Base-by-base conservation (phyloP, 2,888 invertebrate genomes). In the Malachius bipustulatus region DNA sequence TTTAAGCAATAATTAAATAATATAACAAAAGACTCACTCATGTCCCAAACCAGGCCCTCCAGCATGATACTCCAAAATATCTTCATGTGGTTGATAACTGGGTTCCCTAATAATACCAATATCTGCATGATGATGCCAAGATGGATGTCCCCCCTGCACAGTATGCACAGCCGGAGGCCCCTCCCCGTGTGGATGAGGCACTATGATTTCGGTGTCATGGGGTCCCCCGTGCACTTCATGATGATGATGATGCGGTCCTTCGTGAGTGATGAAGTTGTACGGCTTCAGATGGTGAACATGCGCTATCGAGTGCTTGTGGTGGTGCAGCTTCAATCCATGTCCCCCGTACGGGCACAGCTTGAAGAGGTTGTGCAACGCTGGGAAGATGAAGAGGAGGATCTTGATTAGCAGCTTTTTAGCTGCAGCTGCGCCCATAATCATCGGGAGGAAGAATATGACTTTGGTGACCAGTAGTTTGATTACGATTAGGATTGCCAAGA, bases 381-480 rank as follows among this genome's bases (percentile, higher is more conserved):
- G 87, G 63, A 87, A 83, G 26, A 88, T 54, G 67, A 87, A 87
- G 13, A 88, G 68, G 9, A 88, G 60, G 34, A 85, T 64, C 55
- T 88, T 87, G 28, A 88, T 65, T 51, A 87, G 70, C 49, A 88
- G 67, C 58, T 87, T 87, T 64, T 88, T 88, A 2, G 87, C 87
- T 0, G 85, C 77, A 1, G 80, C 79, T 11, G 83, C 75, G 2
- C 87, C 87, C 47, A 87, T 71, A 32, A 87, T 63, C 32, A 85
- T 60, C 0, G 87, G 87, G 41, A 85, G 62, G 12, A 88, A 67
- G 65, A 87, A 85, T 54, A 87, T 69, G 42, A 85, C 63, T 62
- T 85, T 85, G 48, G 85, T 62, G 42, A 82, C 83, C 44, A 87
- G 75, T 41, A 88, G 65, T 55, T 85, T 85, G 36, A 87, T 70